Base-by-base conservation (phyloP, 2,797 vertebrate species). In the Bradypodion ventrale region DNA sequence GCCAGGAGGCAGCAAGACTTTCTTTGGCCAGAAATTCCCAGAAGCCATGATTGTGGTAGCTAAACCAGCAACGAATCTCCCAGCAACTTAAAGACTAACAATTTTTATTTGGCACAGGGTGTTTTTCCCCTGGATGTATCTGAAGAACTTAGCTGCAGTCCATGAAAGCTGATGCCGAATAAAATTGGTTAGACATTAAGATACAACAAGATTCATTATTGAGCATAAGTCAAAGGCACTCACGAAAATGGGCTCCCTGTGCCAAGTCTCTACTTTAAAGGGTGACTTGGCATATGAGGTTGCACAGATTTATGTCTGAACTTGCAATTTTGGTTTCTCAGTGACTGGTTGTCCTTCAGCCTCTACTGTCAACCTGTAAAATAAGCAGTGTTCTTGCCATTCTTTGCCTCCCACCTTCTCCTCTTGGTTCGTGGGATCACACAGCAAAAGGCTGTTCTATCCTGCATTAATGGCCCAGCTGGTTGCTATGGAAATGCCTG, bases 401-500 rank as follows among this genome's bases (percentile, higher is more conserved):
- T 23, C 7, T 49, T 62, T n/a, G 65, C 74, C 78, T 63, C 63
- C 84, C 32, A 75, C 78, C 40, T 25, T 63, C 85, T 75, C 42
- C 52, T 42, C 69, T 89, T 56, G 35, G 42, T 81, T 91, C 70
- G n/a, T 86, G 87, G 85, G 52, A 87, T 85, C 86, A 87, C 10
- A 75, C 37, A 88, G 76, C 46, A 10, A 88, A 88, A 91, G 85
- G 86, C 88, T 78, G 89, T 56, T 56, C 16, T 90, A 75, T 88
- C 74, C 40, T 80, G n/a, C 63, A 75, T 85, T 93, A 89, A 87
- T 90, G 59, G 89, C 60, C 90, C 76, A 70, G 80, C 87, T 83
- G 86, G 91, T 93, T 93, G 89, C 88, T 89, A 94, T 93, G 93
- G 92, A 79, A 92, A 93, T 93, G 85, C 88, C 83, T 83, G 65